Conservation (phyloP, 1,140 invertebrate genomes). For the Drosophila quadrilineata region DNA sequence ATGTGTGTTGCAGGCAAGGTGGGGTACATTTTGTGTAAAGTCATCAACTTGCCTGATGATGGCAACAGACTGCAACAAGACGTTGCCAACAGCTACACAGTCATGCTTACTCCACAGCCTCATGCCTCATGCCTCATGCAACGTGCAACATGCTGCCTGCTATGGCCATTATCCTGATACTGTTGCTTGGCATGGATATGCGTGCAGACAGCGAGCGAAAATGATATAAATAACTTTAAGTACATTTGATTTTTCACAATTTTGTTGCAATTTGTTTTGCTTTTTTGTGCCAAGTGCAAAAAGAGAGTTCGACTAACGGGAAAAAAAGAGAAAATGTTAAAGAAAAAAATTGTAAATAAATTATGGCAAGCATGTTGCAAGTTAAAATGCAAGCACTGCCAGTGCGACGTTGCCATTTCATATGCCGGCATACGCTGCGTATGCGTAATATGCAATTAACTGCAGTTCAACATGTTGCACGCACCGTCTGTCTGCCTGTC, state of each 20-base stretch:
- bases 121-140: background rate
- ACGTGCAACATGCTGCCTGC: background rate
- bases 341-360: slow-evolving; percentile 49
- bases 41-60: slow-evolving; percentile 44
- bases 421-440: slow-evolving; percentile 34
- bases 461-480: slow-evolving; percentile 12
- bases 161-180: background rate
- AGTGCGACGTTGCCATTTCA: background rate
- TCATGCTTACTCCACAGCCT: background rate
- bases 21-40: slow-evolving; percentile 39
- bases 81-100: slow-evolving; percentile 8
- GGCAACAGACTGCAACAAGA: slow-evolving; percentile 23
- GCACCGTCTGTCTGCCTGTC: background rate
- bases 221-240: slow-evolving; percentile 56
- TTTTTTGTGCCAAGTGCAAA: no score
- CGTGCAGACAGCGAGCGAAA: slow-evolving; percentile 12
- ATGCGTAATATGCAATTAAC: slow-evolving; percentile 65
- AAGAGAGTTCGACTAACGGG: slow-evolving; percentile 11
- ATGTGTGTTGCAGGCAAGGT: background rate
- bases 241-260: slow-evolving; percentile 68
- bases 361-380: slow-evolving; percentile 30
- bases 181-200: background rate
- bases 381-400: slow-evolving; percentile 15
- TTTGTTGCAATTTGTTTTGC: slow-evolving; percentile 44
- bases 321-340: slow-evolving; percentile 33